A percentile compares a stretch with the other conserved stretches of the same genome.
Evolutionary conservation across 2,797 vertebrate genomes (phyloP).

Genomic region (Danio aesculapii): DNA sequence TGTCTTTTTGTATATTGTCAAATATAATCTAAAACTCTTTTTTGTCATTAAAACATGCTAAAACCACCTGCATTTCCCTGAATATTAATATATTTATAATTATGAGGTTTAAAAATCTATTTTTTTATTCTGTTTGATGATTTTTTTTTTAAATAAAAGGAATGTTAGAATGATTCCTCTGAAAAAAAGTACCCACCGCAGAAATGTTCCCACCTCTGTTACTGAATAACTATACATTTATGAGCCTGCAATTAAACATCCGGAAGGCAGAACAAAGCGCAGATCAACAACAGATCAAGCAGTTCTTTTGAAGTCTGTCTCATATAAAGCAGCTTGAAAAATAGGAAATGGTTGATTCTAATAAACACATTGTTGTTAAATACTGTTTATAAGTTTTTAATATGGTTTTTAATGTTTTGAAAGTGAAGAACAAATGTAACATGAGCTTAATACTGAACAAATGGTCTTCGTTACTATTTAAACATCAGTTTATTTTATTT

Average conservation of each 20-base stretch:
- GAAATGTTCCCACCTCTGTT: constrained; percentile 62
- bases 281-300: constrained; percentile 73
- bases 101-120: too few relatives aligned
- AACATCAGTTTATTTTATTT: neutral
- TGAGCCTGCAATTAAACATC: constrained; percentile 73
- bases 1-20: neutral
- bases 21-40: neutral
- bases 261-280: constrained; percentile 68
- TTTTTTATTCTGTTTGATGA: neutral
- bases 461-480: neutral
- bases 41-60: neutral
- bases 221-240: constrained; percentile 81
- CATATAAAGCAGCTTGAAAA: constrained; percentile 59
- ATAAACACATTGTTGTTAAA: constrained; percentile 54
- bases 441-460: neutral
- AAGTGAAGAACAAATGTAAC: constrained; percentile 4
- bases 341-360: constrained; percentile 60
- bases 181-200: constrained; percentile 54
- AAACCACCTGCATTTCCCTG: neutral
- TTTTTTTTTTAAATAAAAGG: neutral
- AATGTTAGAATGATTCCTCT: constrained; percentile 9
- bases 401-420: constrained; percentile 36
- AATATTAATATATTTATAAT: neutral
- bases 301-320: constrained; percentile 72
- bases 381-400: constrained; percentile 48